A percentile compares a stretch with the other conserved stretches of the same genome.
Evolutionary conservation across 2,113 vertebrate species (phyloP).

Genomic region (Microtus oregoni): DNA sequence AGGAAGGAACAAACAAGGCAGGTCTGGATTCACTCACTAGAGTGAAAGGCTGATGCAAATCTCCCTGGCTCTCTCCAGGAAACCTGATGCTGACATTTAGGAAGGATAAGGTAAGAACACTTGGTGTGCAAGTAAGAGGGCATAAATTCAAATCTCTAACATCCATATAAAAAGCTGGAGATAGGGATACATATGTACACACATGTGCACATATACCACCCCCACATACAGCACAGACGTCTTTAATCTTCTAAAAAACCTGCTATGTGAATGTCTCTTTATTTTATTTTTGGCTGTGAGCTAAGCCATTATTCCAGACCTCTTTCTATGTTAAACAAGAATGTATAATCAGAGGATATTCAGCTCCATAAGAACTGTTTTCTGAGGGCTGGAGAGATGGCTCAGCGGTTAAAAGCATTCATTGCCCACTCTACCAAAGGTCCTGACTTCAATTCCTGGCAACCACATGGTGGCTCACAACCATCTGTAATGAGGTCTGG

Average conservation of each 20-base stretch:
- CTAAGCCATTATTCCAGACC: not conserved
- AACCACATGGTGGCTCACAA: too few relatives aligned
- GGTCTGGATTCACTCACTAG: not conserved
- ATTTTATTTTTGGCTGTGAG: not conserved
- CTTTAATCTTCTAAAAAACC: not conserved
- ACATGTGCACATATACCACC: not conserved
- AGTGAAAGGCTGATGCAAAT: not conserved
- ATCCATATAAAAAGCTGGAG: not conserved
- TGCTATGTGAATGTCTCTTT: not conserved
- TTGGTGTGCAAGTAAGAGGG: not conserved
- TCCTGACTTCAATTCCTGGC: too few relatives aligned
- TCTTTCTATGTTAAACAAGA: not conserved
- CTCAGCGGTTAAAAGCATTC: too few relatives aligned
- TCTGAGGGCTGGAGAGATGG: not conserved
- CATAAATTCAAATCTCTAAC: too few relatives aligned
- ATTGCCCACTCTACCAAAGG: too few relatives aligned
- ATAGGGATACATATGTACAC: not conserved
- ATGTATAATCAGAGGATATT: not conserved
- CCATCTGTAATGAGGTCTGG: too few relatives aligned
- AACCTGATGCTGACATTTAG: not conserved
- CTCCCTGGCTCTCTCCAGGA: slow-evolving; percentile 51
- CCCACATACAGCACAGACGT: not conserved
- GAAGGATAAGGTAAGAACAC: not conserved
- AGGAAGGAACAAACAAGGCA: slow-evolving; percentile 48
- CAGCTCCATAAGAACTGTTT: not conserved